Base-by-base conservation (phyloP, 2,888 invertebrate species). In the Tenthredo notha region DNA sequence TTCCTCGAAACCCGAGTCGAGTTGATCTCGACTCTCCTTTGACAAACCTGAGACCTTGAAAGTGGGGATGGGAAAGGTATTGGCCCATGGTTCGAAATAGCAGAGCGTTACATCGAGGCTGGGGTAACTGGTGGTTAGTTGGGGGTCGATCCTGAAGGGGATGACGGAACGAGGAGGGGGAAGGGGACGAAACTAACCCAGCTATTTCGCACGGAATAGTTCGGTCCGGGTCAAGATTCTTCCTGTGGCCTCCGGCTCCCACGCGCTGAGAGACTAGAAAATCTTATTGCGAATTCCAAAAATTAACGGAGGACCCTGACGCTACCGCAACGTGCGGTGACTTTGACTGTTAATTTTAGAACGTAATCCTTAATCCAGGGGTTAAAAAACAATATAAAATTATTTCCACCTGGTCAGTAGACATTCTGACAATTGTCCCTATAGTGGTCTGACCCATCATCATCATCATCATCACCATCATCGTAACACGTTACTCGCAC, bases 1-100 rank as follows among this genome's bases (percentile, higher is more conserved):
- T 91, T 91, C 90, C 89, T 87, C 87, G 90, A 89, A 90, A 92
- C 91, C 88, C 87, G 91, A 92, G 90, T 90, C 88, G 87, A 87
- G 87, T 89, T 87, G 88, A 88, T 89, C 88, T 86, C 86, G 84
- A 88, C 87, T 87, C 87, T 77, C 87, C 84, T 77, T 61, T 75
- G 83, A 83, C 83, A 83, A 67, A 67, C 83, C 83, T 29, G 83
- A 83, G n/a, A 83, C 65, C 29, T 29, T 15, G 65, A 37, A 40
- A 18, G 61, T 21, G 65, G 18, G 83, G 29, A 50, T 18, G 18
- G 33, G 67, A 15, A 80, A 61, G 83, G 67, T 83, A 67, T 47
- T 70, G 83, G 70, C 83, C 70, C 33, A 12, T 47, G 83, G 43
- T 67, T 40, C n/a, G n/a, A 70, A 83, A 80, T 80, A 50, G 80